A percentile compares a stretch with the other conserved stretches of the same genome.
These are phyloP conservation scores for Microcebus tavaratra DNA, from an alignment of 2,113 vertebrate genomes.

Conservation along the genomic window DNA sequence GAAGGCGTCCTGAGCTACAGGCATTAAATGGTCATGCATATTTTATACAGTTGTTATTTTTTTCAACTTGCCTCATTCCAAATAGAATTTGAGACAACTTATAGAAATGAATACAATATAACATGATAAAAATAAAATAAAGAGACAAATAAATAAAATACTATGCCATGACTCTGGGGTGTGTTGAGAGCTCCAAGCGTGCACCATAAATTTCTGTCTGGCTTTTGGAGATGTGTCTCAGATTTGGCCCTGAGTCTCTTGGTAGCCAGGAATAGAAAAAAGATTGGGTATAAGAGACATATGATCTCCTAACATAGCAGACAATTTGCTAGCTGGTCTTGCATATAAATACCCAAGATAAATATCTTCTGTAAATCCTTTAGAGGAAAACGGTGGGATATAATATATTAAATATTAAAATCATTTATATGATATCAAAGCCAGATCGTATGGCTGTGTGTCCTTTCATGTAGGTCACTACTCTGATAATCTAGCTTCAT, in stretches of 20 bases:
- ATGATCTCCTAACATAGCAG: neutral
- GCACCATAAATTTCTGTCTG: neutral
- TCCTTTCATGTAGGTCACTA: neutral
- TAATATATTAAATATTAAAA: neutral
- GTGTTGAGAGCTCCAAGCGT: neutral
- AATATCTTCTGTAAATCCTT: neutral
- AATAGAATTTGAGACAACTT: neutral
- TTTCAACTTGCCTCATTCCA: neutral
- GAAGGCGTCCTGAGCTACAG: neutral
- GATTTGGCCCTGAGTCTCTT: neutral
- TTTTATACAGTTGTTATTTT: conserved; percentile 9
- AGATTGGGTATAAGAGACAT: neutral
- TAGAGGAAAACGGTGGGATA: neutral
- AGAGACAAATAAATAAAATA: neutral
- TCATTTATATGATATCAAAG: neutral
- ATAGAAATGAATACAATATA: neutral
- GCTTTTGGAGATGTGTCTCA: neutral
- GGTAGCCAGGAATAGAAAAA: neutral
- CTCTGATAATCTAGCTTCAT: neutral
- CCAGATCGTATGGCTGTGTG: neutral
- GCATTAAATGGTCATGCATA: neutral
- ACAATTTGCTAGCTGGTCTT: neutral
- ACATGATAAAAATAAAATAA: neutral
- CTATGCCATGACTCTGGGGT: neutral
- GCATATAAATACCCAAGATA: neutral